Percentiles rank a stretch among this genome's conserved stretches.
Conservation (phyloP, 2,113 vertebrate genomes). For the Natator depressus region DNA sequence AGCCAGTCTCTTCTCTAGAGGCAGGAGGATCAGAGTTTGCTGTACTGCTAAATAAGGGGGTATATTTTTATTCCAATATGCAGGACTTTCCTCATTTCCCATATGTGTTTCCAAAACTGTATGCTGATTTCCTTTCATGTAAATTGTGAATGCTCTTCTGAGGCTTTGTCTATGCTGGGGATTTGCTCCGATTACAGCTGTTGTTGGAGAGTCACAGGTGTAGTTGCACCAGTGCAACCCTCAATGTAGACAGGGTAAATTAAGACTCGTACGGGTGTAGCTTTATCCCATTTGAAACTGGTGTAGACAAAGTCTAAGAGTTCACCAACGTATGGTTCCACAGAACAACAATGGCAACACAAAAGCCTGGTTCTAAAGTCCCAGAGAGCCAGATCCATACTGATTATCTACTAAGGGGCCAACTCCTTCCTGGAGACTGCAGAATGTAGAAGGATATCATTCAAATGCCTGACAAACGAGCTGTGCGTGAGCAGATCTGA, state of each 20-base stretch:
- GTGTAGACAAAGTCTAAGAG: background rate
- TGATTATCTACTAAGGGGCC: background rate
- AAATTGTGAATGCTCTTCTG: background rate
- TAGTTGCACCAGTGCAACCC: background rate
- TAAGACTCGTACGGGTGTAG: background rate
- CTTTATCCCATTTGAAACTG: background rate
- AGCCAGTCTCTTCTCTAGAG: background rate
- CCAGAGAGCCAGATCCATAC: too few relatives aligned
- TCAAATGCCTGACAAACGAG: background rate
- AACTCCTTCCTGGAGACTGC: background rate
- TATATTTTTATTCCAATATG: accelerated
- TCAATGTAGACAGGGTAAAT: background rate
- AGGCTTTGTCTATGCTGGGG: background rate
- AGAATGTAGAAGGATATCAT: background rate
- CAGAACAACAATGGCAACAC: background rate
- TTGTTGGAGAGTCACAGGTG: background rate
- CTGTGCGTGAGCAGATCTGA: background rate
- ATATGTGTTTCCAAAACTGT: background rate
- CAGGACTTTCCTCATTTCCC: background rate
- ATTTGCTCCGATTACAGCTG: background rate
- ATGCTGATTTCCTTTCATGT: background rate
- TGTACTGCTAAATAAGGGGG: background rate
- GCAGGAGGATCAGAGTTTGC: constrained; percentile 1
- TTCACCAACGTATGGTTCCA: background rate
- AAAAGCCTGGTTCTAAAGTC: background rate